Base-by-base conservation (phyloP, 2,113 vertebrate genomes). In the Lontra canadensis region DNA sequence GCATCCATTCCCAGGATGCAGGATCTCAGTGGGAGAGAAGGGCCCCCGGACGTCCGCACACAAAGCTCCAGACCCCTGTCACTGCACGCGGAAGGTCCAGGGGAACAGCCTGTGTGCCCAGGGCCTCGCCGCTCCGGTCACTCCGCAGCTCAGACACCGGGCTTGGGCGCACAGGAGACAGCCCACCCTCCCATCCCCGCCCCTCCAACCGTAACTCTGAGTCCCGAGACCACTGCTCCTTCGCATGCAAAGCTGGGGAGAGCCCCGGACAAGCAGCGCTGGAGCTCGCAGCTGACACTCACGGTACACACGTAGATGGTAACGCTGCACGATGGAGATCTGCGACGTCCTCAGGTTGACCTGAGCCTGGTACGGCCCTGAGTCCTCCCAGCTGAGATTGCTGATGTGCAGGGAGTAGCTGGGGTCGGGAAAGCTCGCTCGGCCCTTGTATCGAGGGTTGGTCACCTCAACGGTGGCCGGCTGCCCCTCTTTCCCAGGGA, bases 321-420 rank as follows among this genome's bases (percentile, higher is more conserved):
- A 98, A 4, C 1, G n/a, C 47, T 73, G 79, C 4, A 0, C 15
- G 29, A 6, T 29, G 3, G 2, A 78, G 12, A 59, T 4, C 26
- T 59, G 61, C 42, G 86, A 69, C 0, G 0, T 87, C 18, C 57
- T 57, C 73, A 97, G 55, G 74, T 91, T 92, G 69, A 96, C 95
- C 34, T 95, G 65, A 59, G 71, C 97, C 52, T 93, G 2, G 36
- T 97, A 98, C 34, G 11, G 25, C 6, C 97, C 96, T 0, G 55
- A 67, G 29, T 97, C 96, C 57, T 88, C 57, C 92, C 84, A 90
- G 80, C 94, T 97, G 83, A 98, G 74, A 42, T 95, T 97, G 76
- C 69, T 93, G 84, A 97, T 97, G 26, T 21, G 23, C 61, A 98
- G 86, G 44, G 89, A 97, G 39, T 92, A 97, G 79, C 69, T 34